Evolutionary conservation across 2,888 invertebrate species (phyloP).

Genomic region (Omphaloscelis lunosa): DNA sequence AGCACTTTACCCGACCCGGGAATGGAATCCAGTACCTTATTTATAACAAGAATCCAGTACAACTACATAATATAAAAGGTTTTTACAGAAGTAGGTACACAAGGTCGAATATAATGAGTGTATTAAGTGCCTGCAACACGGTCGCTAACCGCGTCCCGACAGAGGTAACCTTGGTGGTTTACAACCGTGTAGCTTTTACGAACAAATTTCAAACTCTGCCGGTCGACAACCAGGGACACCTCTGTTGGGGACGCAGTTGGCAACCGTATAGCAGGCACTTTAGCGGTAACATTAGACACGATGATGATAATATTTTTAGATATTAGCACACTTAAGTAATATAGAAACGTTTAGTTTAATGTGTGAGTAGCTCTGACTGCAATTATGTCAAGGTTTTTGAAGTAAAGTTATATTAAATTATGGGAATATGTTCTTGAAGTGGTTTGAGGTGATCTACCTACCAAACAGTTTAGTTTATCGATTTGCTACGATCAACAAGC

Average conservation of each 20-base stretch:
- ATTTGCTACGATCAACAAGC: not conserved
- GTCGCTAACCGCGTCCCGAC: too few species aligned
- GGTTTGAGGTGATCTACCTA: not conserved
- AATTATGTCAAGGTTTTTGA: constrained; percentile 54
- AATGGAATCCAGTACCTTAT: not conserved
- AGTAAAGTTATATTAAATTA: constrained; percentile 44
- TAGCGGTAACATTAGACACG: constrained; percentile 29
- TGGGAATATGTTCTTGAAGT: constrained; percentile 16
- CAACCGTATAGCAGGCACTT: too few species aligned
- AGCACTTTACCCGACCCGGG: not conserved
- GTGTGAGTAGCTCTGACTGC: constrained; percentile 1
- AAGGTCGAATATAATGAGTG: constrained; percentile 56
- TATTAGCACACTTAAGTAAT: constrained; percentile 46
- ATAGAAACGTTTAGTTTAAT: constrained; percentile 42
- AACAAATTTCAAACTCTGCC: too few species aligned
- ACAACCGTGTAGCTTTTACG: too few species aligned
- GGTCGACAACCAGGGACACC: too few species aligned
- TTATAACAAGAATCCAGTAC: too few species aligned
- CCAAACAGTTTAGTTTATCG: not conserved
- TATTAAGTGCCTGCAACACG: too few species aligned
- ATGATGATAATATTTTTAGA: constrained; percentile 52
- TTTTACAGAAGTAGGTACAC: not conserved
- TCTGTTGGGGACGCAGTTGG: too few species aligned
- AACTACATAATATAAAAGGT: not conserved
- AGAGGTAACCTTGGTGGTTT: too few species aligned